Base-by-base conservation (phyloP, 2,113 vertebrate species). In the Pica pica region DNA sequence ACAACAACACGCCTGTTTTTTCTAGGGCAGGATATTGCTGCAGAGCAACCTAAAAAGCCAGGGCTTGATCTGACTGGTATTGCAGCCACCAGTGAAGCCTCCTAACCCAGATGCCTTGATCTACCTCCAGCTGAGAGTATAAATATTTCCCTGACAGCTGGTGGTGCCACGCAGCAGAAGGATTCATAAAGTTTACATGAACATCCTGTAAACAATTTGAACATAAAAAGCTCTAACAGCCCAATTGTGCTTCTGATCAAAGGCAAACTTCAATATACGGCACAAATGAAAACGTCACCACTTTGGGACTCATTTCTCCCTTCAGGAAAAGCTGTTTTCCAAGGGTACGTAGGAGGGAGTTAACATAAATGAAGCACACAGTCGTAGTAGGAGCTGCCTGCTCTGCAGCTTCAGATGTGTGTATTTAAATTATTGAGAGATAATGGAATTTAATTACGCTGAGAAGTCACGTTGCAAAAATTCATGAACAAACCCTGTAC, bases 111-210 rank as follows among this genome's bases (percentile, higher is more conserved):
- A 94, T 9, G 76, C 92, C 93, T 97, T 96, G 88, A 95, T 96
- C 88, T 61, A 63, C 86, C 93, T 96, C 95, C 94, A 94, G 87
- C 68, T 95, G 96, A 92, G 96, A 96, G 80, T 86, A 95, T 95
- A 96, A 93, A 96, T 96, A 97, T 97, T 97, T 93, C 95, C 91
- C 97, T 97, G 97, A 97, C 98, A 98, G 97, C 98, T 98, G 97
- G 96, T 57, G 97, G 92, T 97, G 89, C 91, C 93, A 97, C 27
- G 39, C 94, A 95, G 97, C 96, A 98, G 97, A 98, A 97, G 97
- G 97, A 97, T 98, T 98, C 97, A 98, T 98, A 97, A 98, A 98
- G 97, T 94, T 97, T 97, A 97, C 96, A 97, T 95, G 97, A 98
- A 97, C 90, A 97, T 97, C 97, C 95, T 97, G 95, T 97, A 98